phyloP scores from a whole-genome alignment of 2,888 invertebrate species.

The Pogonocherus hispidulus region DNA sequence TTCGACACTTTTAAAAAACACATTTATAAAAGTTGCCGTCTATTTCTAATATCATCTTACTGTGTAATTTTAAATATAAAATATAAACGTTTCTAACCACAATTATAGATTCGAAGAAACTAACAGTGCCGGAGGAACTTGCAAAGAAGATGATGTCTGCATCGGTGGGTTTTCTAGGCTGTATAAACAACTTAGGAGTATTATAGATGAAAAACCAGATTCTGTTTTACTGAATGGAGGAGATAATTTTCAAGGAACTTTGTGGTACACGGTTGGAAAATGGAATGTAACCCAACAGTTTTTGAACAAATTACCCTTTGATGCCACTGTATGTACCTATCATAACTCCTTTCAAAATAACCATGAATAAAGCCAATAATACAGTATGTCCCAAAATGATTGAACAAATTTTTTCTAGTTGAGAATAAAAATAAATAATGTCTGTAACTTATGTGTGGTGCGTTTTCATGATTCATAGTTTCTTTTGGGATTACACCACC shows the following conservation, averaged over 20 bases:
- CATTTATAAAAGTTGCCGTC: too few relatives aligned
- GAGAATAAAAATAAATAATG: too few relatives aligned
- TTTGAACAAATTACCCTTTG: slow-evolving; percentile 81
- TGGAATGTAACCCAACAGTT: slow-evolving; percentile 82
- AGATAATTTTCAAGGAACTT: slow-evolving; percentile 86
- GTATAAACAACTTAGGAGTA: slow-evolving; percentile 71
- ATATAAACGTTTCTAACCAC: not conserved
- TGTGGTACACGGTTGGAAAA: slow-evolving; percentile 82
- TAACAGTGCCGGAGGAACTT: slow-evolving; percentile 9
- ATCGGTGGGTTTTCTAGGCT: slow-evolving; percentile 80
- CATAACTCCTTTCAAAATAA: too few relatives aligned
- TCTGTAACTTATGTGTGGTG: too few relatives aligned
- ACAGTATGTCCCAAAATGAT: too few relatives aligned
- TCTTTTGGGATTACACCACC: too few relatives aligned
- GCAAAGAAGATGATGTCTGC: slow-evolving; percentile 68
- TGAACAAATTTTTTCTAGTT: too few relatives aligned
- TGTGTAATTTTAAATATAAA: too few relatives aligned
- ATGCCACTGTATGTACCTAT: slow-evolving; percentile 59
- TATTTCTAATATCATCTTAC: too few relatives aligned
- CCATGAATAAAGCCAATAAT: too few relatives aligned
- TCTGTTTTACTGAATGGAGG: slow-evolving; percentile 84
- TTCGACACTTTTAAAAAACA: too few relatives aligned
- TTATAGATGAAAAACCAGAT: slow-evolving; percentile 67
- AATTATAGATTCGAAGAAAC: slow-evolving; percentile 30
- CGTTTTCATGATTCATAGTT: too few relatives aligned